Evolutionary conservation across 2,888 invertebrate species (phyloP).

Genomic region (Merodon equestris): DNA sequence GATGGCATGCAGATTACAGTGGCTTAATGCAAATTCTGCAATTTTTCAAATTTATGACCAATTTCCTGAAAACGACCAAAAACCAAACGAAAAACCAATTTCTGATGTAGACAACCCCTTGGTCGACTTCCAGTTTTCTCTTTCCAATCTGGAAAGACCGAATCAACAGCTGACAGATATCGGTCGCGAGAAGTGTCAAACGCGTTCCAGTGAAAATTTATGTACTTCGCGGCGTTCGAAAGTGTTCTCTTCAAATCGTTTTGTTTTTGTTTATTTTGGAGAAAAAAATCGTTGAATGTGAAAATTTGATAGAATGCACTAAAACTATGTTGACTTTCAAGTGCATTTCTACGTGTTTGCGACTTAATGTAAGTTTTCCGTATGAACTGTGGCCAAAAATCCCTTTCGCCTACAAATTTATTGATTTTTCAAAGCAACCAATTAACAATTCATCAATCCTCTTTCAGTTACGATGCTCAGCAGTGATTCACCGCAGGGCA

Average conservation of each 20-base stretch:
- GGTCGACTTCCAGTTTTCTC: constrained; percentile 5
- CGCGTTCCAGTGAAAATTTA: constrained; percentile 25
- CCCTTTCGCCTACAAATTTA: constrained; percentile 55
- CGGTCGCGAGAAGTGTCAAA: constrained; percentile 1
- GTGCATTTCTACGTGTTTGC: constrained; percentile 70
- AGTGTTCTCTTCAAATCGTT: too few species aligned
- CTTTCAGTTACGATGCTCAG: constrained; percentile 77
- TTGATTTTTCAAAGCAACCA: constrained; percentile 73
- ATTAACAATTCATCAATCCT: neutral
- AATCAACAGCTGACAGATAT: constrained; percentile 20
- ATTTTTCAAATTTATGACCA: too few species aligned
- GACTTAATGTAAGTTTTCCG: constrained; percentile 70
- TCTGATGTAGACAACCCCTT: constrained; percentile 10
- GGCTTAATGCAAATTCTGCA: too few species aligned
- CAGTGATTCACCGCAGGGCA: constrained; percentile 80
- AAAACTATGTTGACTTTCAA: constrained; percentile 69
- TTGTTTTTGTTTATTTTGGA: neutral
- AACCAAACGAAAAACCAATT: too few species aligned
- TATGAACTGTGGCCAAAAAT: too few species aligned
- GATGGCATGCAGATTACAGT: too few species aligned
- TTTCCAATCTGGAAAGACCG: neutral
- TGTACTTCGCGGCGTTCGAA: constrained; percentile 36
- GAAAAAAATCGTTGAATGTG: constrained; percentile 6
- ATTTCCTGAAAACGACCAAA: too few species aligned
- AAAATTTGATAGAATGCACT: constrained; percentile 45